Evolutionary conservation across 2,888 invertebrate genomes (phyloP).

Genomic region (Cecidostiba fungosa): DNA sequence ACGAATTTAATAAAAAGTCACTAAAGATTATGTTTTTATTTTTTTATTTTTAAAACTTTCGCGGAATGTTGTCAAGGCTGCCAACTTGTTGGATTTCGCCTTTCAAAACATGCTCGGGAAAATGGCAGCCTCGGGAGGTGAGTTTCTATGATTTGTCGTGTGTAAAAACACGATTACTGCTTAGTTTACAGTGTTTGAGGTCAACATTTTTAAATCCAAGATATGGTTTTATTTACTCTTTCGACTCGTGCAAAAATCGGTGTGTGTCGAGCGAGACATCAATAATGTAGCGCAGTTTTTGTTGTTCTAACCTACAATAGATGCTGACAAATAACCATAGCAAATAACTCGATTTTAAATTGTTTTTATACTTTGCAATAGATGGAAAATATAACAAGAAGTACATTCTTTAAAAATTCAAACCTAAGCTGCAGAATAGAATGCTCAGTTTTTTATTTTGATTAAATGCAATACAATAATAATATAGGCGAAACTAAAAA

Average conservation of each 20-base stretch:
- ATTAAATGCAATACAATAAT: no score
- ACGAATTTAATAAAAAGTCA: no score
- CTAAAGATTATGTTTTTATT: no score
- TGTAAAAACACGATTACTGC: background rate
- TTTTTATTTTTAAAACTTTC: background rate
- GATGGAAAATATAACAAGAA: background rate
- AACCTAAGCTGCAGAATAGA: no score
- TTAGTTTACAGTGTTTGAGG: background rate
- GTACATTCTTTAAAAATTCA: no score
- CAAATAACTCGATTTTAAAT: background rate
- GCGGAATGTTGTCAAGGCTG: background rate
- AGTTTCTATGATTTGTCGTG: slow-evolving; percentile 12
- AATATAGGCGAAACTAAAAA: background rate
- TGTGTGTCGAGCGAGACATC: background rate
- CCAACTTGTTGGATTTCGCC: background rate
- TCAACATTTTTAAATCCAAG: background rate
- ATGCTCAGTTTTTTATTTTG: no score
- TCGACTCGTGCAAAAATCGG: background rate
- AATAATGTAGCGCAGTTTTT: background rate
- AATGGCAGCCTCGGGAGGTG: slow-evolving; percentile 48
- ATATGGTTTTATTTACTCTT: background rate
- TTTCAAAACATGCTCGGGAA: slow-evolving; percentile 3
- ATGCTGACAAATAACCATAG: background rate
- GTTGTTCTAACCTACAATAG: background rate
- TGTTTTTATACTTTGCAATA: background rate